These are phyloP conservation scores for Heliothis peltigera DNA, from an alignment of 2,888 invertebrate genomes.

Conservation along the genomic window DNA sequence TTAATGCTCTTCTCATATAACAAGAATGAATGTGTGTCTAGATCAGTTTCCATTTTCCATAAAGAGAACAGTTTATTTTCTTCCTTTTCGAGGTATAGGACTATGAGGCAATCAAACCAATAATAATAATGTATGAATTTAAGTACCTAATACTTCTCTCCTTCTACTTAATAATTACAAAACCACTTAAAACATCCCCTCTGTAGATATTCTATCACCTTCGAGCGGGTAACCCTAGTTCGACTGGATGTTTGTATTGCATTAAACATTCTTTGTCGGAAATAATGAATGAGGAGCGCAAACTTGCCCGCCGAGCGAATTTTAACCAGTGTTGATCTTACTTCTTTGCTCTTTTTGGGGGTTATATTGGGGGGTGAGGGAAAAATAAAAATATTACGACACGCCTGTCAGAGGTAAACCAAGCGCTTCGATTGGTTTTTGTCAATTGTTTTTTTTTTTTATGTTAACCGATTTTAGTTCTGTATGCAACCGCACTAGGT, in stretches of 20 bases:
- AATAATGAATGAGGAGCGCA: constrained; percentile 73
- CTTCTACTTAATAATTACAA: not conserved
- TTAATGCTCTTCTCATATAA: no score
- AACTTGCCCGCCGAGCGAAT: constrained; percentile 61
- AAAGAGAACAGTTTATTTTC: no score
- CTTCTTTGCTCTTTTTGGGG: constrained; percentile 54
- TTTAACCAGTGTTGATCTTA: constrained; percentile 67
- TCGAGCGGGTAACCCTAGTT: constrained; percentile 56
- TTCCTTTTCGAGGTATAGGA: not conserved
- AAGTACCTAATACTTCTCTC: not conserved
- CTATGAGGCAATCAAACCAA: not conserved
- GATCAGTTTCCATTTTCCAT: no score
- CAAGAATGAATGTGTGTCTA: no score
- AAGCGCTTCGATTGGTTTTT: not conserved
- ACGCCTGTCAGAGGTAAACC: constrained; percentile 1
- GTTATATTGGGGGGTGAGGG: constrained; percentile 26
- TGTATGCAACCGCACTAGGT: no score
- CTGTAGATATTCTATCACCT: constrained; percentile 14
- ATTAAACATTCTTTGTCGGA: constrained; percentile 75
- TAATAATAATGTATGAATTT: not conserved
- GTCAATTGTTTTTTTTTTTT: not conserved
- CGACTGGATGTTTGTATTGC: constrained; percentile 70
- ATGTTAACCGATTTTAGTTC: not conserved
- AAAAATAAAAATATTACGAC: constrained; percentile 34
- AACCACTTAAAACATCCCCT: constrained; percentile 9